Evolutionary conservation across 2,113 vertebrate genomes (phyloP).

Genomic region (Misgurnus mizolepis): DNA sequence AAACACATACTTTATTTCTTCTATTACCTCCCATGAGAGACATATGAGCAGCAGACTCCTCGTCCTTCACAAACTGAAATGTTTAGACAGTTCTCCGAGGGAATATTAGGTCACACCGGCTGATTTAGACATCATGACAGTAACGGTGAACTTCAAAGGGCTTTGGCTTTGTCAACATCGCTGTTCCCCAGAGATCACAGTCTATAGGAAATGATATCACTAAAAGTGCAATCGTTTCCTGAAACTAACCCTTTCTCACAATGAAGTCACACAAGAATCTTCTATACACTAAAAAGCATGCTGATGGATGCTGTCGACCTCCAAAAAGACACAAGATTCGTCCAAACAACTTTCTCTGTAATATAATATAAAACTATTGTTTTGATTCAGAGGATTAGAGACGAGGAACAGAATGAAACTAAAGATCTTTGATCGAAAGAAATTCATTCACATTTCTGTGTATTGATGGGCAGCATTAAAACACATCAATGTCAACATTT

Average conservation of each 20-base stretch:
- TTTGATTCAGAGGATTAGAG: too few species aligned
- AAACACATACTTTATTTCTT: not conserved
- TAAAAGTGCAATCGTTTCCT: slow-evolving; percentile 49
- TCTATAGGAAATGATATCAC: slow-evolving; percentile 7
- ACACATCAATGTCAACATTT: too few species aligned
- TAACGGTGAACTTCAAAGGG: not conserved
- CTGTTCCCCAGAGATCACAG: not conserved
- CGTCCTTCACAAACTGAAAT: slow-evolving; percentile 27
- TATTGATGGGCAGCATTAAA: too few species aligned
- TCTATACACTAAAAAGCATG: too few species aligned
- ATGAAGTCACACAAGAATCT: slow-evolving; percentile 4
- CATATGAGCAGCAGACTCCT: slow-evolving; percentile 23
- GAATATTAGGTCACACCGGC: not conserved
- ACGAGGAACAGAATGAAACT: too few species aligned
- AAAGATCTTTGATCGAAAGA: too few species aligned
- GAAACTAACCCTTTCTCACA: slow-evolving; percentile 14
- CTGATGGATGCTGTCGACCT: too few species aligned
- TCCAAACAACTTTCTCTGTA: too few species aligned
- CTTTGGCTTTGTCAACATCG: not conserved
- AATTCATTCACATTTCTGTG: too few species aligned
- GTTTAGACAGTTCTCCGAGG: slow-evolving; percentile 27
- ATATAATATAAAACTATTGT: too few species aligned
- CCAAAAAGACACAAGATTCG: too few species aligned
- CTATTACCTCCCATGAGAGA: slow-evolving; percentile 17
- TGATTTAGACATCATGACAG: slow-evolving; percentile 32